phyloP scores from a whole-genome alignment of 2,888 invertebrate genomes.

The Meghimatium bilineatum region DNA sequence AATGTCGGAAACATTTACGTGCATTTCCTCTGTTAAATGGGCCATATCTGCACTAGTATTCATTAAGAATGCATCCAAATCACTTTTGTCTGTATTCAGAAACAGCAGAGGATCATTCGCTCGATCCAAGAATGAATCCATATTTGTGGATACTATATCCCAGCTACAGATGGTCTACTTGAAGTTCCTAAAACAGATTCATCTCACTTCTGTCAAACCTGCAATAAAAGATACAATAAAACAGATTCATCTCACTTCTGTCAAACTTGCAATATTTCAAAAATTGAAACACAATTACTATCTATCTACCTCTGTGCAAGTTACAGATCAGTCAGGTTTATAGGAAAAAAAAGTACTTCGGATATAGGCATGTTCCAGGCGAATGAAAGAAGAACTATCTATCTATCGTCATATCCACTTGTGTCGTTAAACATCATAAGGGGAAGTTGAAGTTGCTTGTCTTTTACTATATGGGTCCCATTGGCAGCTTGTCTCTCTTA shows the following conservation, averaged over 20 bases:
- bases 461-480: too few species aligned
- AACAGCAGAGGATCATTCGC: constrained; percentile 53
- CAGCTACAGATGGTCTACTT: not conserved
- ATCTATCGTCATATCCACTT: too few species aligned
- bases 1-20: constrained; percentile 31
- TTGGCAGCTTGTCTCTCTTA: too few species aligned
- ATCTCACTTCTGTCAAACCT: not conserved
- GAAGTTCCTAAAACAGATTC: not conserved
- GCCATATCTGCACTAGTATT: constrained; percentile 50
- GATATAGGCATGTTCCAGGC: too few species aligned
- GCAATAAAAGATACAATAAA: too few species aligned
- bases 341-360: too few species aligned
- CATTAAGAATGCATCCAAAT: constrained; percentile 57
- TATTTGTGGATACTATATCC: not conserved
- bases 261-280: constrained; percentile 3
- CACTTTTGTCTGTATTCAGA: constrained; percentile 56
- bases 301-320: too few species aligned
- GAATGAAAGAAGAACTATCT: too few species aligned
- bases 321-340: too few species aligned
- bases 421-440: too few species aligned
- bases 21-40: constrained; percentile 42
- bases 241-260: not conserved
- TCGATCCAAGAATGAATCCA: constrained; percentile 46
- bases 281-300: too few species aligned
- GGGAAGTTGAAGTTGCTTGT: too few species aligned